phyloP scores from a whole-genome alignment of 2,113 vertebrate species.

The Oreochromis spilurus region DNA sequence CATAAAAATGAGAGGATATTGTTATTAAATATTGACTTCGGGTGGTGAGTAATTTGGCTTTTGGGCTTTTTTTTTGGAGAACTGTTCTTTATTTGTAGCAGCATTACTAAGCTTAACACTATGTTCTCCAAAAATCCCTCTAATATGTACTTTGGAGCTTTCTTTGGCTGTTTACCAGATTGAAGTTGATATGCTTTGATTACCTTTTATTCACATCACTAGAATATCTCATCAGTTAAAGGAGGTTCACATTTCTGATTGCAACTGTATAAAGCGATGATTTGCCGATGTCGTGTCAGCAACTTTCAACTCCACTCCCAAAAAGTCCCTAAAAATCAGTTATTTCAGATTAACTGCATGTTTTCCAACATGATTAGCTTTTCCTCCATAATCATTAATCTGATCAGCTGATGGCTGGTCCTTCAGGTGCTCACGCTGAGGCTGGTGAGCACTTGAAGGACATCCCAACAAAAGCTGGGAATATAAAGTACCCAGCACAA shows the following conservation, averaged over 20 bases:
- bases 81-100: background rate
- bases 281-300: background rate
- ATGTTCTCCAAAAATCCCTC: background rate
- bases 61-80: background rate
- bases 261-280: background rate
- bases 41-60: background rate
- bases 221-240: background rate
- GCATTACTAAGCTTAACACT: background rate
- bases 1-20: background rate
- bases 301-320: background rate
- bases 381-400: background rate
- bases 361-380: background rate
- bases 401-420: constrained; percentile 16
- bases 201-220: background rate
- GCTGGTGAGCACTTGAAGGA: background rate
- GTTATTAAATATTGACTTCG: background rate
- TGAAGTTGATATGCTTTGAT: background rate
- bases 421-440: background rate
- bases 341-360: background rate
- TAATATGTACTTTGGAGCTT: background rate
- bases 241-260: background rate
- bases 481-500: background rate
- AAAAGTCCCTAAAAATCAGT: background rate
- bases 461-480: background rate
- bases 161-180: background rate